Base-by-base conservation (phyloP, 1,140 invertebrate genomes). In the Lanistes nyassanus region DNA sequence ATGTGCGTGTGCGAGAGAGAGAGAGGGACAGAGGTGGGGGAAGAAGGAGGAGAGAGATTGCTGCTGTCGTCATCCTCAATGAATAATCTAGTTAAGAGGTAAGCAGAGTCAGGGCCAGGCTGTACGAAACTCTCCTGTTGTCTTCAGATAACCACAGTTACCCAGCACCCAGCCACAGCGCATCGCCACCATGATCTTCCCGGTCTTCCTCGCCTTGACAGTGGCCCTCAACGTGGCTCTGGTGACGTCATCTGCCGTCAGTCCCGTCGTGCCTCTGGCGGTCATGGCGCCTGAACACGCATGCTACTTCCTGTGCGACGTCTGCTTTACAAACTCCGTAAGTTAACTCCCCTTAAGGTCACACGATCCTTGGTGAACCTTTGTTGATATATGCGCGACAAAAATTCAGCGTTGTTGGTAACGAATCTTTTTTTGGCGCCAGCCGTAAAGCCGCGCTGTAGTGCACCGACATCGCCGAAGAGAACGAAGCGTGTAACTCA, bases 281-380 rank as follows among this genome's bases (percentile, higher is more conserved):
- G 37, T 60, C 19, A 72, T 72, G 70, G 55, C 55, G 3, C 70
- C 69, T 11, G 70, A 72, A 21, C 70, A 72, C 56, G 70, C 70
- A 31, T 72, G 70, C 37, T 72, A 60, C 70, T 72, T 72, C 70
- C 36, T 72, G 34, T 72, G 70, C 36, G 70, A 72, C 36, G 39
- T 72, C 36, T 72, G 70, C 37, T 55, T 72, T 29, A 56, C 19
- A 3, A 36, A 53, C 13, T 42, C 34, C 36, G 53, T 55, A 39
- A 42, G 42, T 31, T 9, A 21, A 5, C 7, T 26, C 11, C 19
- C 3, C 31, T 16, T 2, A 31, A 1, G 11, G 26, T 60, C n/a
- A 11, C n/a, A 2, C 29, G n/a, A n/a, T n/a, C n/a, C n/a, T n/a
- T n/a, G n/a, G n/a, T n/a, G n/a, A n/a, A 31, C 29, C 56, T 7